Percentiles rank a stretch among this genome's conserved stretches.
Evolutionary conservation across 2,888 invertebrate genomes (phyloP).

Genomic region (Drymonia ruficornis): DNA sequence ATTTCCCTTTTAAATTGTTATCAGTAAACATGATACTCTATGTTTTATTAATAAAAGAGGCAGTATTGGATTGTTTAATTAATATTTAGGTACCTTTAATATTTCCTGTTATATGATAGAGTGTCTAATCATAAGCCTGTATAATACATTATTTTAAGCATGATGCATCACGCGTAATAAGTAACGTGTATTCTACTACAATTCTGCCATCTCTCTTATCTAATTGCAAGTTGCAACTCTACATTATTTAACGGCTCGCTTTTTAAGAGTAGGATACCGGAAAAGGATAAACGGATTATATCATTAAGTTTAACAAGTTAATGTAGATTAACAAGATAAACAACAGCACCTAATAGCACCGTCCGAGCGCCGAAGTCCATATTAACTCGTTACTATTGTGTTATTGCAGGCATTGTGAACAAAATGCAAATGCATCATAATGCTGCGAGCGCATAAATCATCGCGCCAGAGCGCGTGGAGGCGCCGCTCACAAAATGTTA

Average conservation of each 20-base stretch:
- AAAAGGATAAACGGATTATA: neutral
- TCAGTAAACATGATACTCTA: slow-evolving; percentile 21
- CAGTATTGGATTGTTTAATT: too few relatives aligned
- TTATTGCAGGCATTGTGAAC: slow-evolving; percentile 52
- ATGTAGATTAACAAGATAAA: slow-evolving; percentile 10
- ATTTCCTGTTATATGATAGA: too few relatives aligned
- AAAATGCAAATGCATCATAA: slow-evolving; percentile 70
- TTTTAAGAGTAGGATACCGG: too few relatives aligned
- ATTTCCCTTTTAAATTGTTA: too few relatives aligned
- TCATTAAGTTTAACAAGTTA: neutral
- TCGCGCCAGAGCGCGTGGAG: slow-evolving; percentile 52
- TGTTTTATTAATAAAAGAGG: slow-evolving; percentile 11
- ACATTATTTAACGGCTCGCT: too few relatives aligned
- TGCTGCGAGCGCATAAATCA: slow-evolving; percentile 65
- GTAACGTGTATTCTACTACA: too few relatives aligned
- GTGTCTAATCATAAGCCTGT: too few relatives aligned
- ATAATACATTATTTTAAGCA: too few relatives aligned
- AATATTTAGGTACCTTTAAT: too few relatives aligned
- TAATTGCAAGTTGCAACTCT: too few relatives aligned
- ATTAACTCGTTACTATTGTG: slow-evolving; percentile 44
- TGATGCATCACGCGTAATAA: too few relatives aligned
- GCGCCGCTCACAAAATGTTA: slow-evolving; percentile 63
- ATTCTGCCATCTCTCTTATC: too few relatives aligned
- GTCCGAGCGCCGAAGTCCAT: slow-evolving; percentile 42
- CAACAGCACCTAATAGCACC: slow-evolving; percentile 46